A percentile compares a stretch with the other conserved stretches of the same genome.
Evolutionary conservation across 2,113 vertebrate genomes (phyloP).

Genomic region (Vulpes vulpes): DNA sequence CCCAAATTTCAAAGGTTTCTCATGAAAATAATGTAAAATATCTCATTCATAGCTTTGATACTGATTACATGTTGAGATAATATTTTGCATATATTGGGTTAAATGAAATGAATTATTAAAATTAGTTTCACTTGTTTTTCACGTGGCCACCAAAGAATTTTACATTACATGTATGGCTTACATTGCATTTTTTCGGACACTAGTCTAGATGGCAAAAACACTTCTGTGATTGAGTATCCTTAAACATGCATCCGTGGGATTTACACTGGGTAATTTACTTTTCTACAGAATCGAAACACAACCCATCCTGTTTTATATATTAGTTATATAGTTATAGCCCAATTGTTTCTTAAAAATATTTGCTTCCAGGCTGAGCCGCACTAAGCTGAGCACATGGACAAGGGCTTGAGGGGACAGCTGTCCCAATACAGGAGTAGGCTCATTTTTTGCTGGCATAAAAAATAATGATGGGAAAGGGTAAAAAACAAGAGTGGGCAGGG

Average conservation of each 20-base stretch:
- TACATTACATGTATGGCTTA: neutral
- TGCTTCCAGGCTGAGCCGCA: neutral
- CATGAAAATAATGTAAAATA: neutral
- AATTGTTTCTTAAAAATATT: conserved; percentile 2
- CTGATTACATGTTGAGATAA: neutral
- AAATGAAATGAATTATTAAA: conserved; percentile 43
- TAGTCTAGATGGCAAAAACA: neutral
- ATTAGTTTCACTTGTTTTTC: neutral
- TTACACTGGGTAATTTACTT: neutral
- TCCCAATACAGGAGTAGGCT: neutral
- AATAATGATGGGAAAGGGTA: neutral
- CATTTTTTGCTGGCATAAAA: neutral
- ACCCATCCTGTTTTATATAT: neutral
- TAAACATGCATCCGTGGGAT: neutral
- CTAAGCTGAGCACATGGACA: neutral
- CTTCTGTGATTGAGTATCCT: neutral
- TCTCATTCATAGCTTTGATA: neutral
- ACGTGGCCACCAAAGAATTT: neutral
- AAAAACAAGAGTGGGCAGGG: neutral
- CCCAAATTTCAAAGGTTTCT: neutral
- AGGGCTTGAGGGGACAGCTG: neutral
- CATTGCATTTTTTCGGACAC: neutral
- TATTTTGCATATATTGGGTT: neutral
- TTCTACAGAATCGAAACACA: neutral
- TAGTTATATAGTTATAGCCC: neutral